Percentiles rank a stretch among this genome's conserved stretches.
phyloP scores from a whole-genome alignment of 2,113 vertebrate genomes.

The Hipposideros armiger region DNA sequence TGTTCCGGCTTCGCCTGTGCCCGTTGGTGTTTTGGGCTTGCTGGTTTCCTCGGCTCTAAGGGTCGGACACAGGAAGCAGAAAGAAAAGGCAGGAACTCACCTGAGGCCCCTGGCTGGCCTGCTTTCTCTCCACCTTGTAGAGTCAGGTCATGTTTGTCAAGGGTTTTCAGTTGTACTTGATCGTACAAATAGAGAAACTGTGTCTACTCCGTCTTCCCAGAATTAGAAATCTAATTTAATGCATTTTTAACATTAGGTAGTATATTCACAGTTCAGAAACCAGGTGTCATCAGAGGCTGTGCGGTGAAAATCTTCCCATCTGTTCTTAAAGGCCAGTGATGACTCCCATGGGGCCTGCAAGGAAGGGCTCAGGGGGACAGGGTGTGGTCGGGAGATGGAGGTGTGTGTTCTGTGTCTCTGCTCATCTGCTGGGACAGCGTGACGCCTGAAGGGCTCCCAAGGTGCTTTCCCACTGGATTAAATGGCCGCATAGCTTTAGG shows the following conservation, averaged over 20 bases:
- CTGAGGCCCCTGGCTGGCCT: not conserved
- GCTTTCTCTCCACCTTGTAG: not conserved
- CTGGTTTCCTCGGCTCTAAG: not conserved
- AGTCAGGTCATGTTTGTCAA: not conserved
- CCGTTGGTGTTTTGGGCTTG: not conserved
- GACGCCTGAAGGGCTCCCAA: not conserved
- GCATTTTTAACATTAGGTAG: not conserved
- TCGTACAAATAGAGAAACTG: not conserved
- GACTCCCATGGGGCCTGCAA: not conserved
- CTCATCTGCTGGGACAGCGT: accelerated
- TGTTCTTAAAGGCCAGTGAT: not conserved
- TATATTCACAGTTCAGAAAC: not conserved
- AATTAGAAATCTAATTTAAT: not conserved
- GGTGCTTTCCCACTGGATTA: not conserved
- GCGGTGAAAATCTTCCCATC: not conserved
- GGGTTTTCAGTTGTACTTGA: not conserved
- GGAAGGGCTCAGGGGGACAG: not conserved
- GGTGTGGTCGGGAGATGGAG: accelerated
- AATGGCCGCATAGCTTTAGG: accelerated
- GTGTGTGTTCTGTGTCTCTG: not conserved
- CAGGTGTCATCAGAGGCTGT: not conserved
- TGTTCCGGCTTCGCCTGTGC: not conserved
- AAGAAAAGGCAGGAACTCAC: not conserved
- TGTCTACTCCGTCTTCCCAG: not conserved
- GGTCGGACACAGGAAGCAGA: not conserved